A percentile compares a stretch with the other conserved stretches of the same genome.
Evolutionary conservation across 92 coral and sea anemone genomes (phyloP).

Genomic region (Virgularia gustaviana): DNA sequence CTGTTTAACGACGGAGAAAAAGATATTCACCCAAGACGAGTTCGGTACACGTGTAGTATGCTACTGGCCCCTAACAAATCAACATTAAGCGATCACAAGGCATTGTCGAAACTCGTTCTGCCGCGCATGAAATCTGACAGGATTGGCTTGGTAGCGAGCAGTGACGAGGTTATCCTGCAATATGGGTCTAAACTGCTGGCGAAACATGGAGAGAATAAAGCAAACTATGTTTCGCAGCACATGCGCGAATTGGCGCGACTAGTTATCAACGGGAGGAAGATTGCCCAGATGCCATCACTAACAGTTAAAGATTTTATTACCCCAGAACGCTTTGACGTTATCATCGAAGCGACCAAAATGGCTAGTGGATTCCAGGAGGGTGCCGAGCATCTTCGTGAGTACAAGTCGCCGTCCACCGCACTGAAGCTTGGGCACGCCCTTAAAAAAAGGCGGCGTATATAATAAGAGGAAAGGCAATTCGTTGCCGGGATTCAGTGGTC

Average conservation of each 20-base stretch:
- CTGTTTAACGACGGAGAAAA: not conserved
- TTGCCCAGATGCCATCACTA: not conserved
- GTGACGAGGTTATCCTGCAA: not conserved
- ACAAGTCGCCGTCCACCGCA: not conserved
- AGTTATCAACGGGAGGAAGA: not conserved
- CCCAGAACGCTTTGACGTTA: not conserved
- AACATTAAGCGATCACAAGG: not conserved
- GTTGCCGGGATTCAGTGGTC: not conserved
- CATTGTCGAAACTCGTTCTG: not conserved
- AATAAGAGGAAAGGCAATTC: not conserved
- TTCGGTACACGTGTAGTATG: not conserved
- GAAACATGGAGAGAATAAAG: not conserved
- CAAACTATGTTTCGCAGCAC: not conserved
- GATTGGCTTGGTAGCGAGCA: not conserved
- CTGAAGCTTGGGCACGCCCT: not conserved
- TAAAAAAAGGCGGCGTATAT: not conserved
- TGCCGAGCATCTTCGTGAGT: not conserved
- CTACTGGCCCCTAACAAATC: not conserved
- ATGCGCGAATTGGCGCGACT: not conserved
- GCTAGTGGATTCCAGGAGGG: not conserved
- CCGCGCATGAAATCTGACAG: not conserved
- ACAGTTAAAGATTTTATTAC: not conserved
- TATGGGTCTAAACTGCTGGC: not conserved
- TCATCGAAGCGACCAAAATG: not conserved
- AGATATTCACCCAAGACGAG: not conserved